Evolutionary conservation across 2,113 vertebrate species (phyloP).

Genomic region (Dasyornis broadbenti): DNA sequence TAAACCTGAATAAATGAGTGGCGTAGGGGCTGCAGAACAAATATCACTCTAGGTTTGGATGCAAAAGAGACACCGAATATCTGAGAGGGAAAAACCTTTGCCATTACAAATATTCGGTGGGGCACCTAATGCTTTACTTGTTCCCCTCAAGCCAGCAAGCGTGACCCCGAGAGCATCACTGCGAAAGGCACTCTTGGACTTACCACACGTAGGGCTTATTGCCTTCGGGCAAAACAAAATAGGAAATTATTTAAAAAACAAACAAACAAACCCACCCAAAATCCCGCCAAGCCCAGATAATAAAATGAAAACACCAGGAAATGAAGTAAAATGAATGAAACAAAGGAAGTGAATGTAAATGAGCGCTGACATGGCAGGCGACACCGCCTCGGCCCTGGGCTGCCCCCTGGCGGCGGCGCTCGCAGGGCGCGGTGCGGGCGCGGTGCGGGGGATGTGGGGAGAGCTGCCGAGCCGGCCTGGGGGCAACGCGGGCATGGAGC

Average conservation of each 20-base stretch:
- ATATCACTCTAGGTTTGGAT: background rate
- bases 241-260: background rate
- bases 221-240: background rate
- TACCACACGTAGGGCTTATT: rapidly evolving
- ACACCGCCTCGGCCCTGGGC: background rate
- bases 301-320: background rate
- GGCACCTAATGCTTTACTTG: background rate
- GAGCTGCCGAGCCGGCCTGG: background rate
- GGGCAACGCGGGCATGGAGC: background rate
- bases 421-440: rapidly evolving
- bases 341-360: rapidly evolving
- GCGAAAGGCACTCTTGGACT: too few species aligned
- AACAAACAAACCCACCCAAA: rapidly evolving
- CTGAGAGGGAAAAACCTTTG: background rate
- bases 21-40: background rate
- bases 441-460: background rate
- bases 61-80: background rate
- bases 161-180: background rate
- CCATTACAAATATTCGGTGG: background rate
- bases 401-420: background rate
- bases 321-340: background rate
- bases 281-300: background rate
- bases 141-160: background rate
- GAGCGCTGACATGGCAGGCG: rapidly evolving
- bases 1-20: conserved; percentile 20